Conservation (phyloP, 2,113 vertebrate species). For the Callaeas wilsoni region DNA sequence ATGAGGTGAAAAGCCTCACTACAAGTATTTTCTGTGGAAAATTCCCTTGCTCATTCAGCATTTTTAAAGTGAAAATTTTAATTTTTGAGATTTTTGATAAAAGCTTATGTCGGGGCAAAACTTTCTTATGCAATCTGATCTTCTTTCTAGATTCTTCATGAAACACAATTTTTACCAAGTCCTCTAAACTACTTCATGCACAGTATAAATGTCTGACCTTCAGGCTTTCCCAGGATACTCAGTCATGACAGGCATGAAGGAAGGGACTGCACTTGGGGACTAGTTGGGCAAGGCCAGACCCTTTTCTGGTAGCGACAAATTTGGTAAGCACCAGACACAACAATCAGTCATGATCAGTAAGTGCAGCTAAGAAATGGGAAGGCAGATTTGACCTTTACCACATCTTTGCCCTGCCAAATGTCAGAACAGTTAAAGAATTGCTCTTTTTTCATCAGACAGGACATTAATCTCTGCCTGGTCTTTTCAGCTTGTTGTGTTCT, state of each 20-base stretch:
- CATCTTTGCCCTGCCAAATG: not conserved
- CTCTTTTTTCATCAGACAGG: not conserved
- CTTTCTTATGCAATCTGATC: not conserved
- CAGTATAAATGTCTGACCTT: not conserved
- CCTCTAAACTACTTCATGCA: not conserved
- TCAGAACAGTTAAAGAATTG: constrained; percentile 6
- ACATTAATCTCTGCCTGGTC: not conserved
- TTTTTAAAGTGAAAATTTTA: not conserved
- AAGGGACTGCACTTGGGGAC: not conserved
- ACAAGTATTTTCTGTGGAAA: not conserved
- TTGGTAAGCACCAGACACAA: not conserved
- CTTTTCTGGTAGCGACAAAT: not conserved
- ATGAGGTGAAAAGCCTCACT: not conserved
- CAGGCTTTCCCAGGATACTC: not conserved
- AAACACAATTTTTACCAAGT: not conserved
- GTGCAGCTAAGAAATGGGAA: not conserved
- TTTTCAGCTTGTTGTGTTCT: not conserved
- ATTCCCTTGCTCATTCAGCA: not conserved
- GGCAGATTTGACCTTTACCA: not conserved
- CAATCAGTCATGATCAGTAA: not conserved
- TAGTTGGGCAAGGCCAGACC: not conserved
- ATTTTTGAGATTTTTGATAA: not conserved
- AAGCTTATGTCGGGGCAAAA: not conserved
- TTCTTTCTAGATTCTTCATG: not conserved
- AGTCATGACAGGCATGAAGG: not conserved